Base-by-base conservation (phyloP, 2,888 invertebrate species). In the Tenthredo notha region DNA sequence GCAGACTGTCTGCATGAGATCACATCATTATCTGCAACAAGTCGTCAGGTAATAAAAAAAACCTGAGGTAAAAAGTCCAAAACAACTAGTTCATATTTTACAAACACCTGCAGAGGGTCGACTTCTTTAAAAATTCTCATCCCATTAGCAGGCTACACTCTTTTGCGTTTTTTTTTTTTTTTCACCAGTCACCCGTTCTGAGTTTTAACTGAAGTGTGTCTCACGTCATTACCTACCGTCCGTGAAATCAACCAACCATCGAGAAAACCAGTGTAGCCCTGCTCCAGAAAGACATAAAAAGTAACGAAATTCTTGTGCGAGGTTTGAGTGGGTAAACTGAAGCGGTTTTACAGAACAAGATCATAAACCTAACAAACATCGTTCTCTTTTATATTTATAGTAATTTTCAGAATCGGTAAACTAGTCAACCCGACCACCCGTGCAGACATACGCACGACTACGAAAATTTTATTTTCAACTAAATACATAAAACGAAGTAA, bases 301-400 rank as follows among this genome's bases (percentile, higher is more conserved):
- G 80, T 61, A 65, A 58, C 80, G 40, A 80, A 80, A 80, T 61
- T 61, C 80, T 80, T 18, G 4, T 5, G 33, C 40, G 54, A 21
- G 54, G 54, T 54, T 61, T 9, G 77, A 77, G 47, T 18, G 50
- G 25, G 15, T 50, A 18, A 50, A 33, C 47, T 10, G 77, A 33
- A 61, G 40, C 37, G 61, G 80, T 40, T 54, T 77, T 54, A 77
- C 50, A 25, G 80, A 37, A 61, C 80, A 29, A 80, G 58, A 80
- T 80, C 80, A 61, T 80, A 80, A 61, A 80, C 65, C 54, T 40
- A 54, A 80, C 37, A 80, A 80, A 80, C 58, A 61, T 61, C 80
- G 65, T 80, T 40, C 33, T 65, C 80, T 61, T 80, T 65, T 40
- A 80, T 54, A 80, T 80, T 61, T 61, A 80, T 65, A 21, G 80